phyloP scores from a whole-genome alignment of 2,888 invertebrate genomes.

The Lycocerus yunnanus region DNA sequence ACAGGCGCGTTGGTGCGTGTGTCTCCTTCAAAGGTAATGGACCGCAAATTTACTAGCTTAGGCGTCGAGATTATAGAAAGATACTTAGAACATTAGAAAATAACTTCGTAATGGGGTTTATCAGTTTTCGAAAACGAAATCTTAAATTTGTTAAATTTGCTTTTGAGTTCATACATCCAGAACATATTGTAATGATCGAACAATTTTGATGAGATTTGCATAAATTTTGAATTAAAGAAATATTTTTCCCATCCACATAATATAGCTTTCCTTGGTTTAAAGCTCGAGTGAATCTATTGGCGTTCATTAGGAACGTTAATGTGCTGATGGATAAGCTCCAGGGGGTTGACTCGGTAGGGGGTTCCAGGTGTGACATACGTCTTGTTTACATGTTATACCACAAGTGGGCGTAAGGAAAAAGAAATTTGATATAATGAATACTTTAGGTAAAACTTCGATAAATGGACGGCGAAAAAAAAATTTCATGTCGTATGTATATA shows the following conservation, averaged over 20 bases:
- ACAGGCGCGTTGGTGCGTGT: constrained; percentile 54
- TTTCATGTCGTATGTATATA: background rate
- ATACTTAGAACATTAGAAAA: constrained; percentile 7
- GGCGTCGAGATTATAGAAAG: constrained; percentile 21
- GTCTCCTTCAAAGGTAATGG: constrained; percentile 50
- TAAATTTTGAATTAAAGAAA: background rate
- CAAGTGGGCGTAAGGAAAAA: constrained; percentile 20
- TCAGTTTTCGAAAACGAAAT: background rate
- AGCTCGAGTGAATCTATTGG: constrained; percentile 29
- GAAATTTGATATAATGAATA: constrained; percentile 17
- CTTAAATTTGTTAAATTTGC: background rate
- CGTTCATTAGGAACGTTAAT: constrained; percentile 22
- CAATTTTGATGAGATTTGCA: background rate
- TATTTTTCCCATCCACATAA: constrained; percentile 30
- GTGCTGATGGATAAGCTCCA: constrained; percentile 21
- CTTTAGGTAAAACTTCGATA: background rate
- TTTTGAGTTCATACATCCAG: background rate
- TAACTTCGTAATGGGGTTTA: background rate
- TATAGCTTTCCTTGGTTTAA: constrained; percentile 16
- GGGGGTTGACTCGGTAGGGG: constrained; percentile 28
- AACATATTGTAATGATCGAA: too few relatives aligned
- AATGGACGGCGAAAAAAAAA: background rate
- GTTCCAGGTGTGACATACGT: constrained; percentile 29
- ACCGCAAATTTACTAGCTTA: constrained; percentile 41
- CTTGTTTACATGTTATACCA: constrained; percentile 27